Evolutionary conservation across 2,797 vertebrate species (phyloP), one percentile per base, ranked within the genome.

Genomic region (Sandelia bainsii): DNA sequence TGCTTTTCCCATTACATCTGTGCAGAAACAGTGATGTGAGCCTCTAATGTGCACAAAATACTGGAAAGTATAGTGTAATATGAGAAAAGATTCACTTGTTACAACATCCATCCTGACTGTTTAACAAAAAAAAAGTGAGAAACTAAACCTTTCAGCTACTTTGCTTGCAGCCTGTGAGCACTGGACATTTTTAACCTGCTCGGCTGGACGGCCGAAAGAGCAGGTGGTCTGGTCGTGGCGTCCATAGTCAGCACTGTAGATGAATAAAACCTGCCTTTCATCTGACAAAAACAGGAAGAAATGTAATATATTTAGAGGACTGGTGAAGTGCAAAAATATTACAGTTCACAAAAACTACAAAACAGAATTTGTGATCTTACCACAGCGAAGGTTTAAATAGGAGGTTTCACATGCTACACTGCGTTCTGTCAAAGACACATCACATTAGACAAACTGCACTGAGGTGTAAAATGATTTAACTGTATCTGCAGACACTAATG

Each of bases 1-100:
- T 63, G 20, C 27, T 81, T 62, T 60, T 61, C 27, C 85, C 73
- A 14, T 59, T n/a, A 7, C 89, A 90, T 3, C 89, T 90, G 82
- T 62, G 14, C 42, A 71, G 10, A 29, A 39, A 72, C 5, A 40
- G 50, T 5, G 37, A n/a, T n/a, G 17, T 19, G 17, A 45, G 44
- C 6, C 14, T 44, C 17, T 14, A 17, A 16, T 44, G 40, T 16
- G 40, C 12, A 42, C 39, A 42, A 16, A 42, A 42, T 16, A 16
- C 12, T 42, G 39, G 3, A 16, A 16, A 13, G 13, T 42, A 37
- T 37, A 8, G 16, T 16, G 14, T 3, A 5, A 16, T 44, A 13
- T 17, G 1, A 6, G 1, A 44, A 16, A 44, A 44, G 42, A 44
- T 17, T 6, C 5, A 16, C 42, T 11, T 40, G 42, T 40, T n/a